Evolutionary conservation across 2,113 vertebrate genomes (phyloP).

Genomic region (Macquaria australasica): DNA sequence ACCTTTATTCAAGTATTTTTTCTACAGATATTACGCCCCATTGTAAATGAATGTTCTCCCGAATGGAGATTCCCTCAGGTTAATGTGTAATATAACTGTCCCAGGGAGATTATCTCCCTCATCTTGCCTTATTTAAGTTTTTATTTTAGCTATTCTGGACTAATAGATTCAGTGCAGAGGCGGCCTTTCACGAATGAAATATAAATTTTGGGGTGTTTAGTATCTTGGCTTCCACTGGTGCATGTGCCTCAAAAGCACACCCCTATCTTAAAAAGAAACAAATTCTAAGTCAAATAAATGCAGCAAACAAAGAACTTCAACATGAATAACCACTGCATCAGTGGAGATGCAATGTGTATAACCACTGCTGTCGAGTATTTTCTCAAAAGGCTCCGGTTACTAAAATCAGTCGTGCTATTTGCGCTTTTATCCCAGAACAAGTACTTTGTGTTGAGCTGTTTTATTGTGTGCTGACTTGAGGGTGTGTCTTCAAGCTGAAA

Average conservation of each 20-base stretch:
- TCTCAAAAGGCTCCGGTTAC: constrained; percentile 26
- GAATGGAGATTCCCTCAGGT: constrained; percentile 79
- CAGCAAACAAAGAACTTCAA: constrained; percentile 22
- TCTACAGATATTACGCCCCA: constrained; percentile 10
- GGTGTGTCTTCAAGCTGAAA: constrained; percentile 42
- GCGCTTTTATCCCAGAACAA: constrained; percentile 5
- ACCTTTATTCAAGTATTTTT: constrained; percentile 14
- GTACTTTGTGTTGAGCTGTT: constrained; percentile 26
- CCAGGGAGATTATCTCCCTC: constrained; percentile 45
- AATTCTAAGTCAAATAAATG: constrained; percentile 7
- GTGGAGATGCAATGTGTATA: constrained; percentile 38
- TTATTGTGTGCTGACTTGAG: constrained; percentile 28
- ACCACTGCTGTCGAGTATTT: constrained; percentile 43
- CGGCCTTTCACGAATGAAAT: constrained; percentile 65
- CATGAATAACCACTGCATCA: constrained; percentile 44
- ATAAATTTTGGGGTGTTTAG: neutral
- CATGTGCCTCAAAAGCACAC: constrained; percentile 28
- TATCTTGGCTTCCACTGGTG: constrained; percentile 10
- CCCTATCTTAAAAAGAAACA: neutral
- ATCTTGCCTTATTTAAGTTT: constrained; percentile 72
- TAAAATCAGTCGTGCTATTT: constrained; percentile 37
- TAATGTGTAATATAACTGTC: constrained; percentile 51
- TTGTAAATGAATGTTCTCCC: constrained; percentile 69
- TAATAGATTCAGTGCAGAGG: constrained; percentile 25
- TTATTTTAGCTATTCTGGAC: constrained; percentile 34